Percentiles rank a stretch among this genome's conserved stretches.
Conservation (phyloP, 1,140 invertebrate species). For the Drosophila miranda region DNA sequence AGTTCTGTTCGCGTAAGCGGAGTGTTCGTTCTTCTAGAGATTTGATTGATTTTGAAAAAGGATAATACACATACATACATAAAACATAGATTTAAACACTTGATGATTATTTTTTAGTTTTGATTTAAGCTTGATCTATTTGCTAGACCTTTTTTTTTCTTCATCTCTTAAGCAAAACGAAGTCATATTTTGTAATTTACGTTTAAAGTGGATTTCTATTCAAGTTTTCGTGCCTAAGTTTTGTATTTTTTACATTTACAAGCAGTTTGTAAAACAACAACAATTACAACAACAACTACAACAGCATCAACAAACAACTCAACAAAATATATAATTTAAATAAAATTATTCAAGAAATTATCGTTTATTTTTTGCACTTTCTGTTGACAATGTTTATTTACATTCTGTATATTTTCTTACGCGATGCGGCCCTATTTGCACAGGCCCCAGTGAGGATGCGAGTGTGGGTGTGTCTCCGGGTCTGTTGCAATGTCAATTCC, state of each 20-base stretch:
- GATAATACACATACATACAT: constrained; percentile 1
- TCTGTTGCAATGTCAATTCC: constrained; percentile 67
- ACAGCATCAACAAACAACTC: constrained; percentile 64
- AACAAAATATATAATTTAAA: constrained; percentile 80
- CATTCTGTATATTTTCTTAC: constrained; percentile 20
- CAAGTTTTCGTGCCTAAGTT: constrained; percentile 59
- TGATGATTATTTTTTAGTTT: constrained; percentile 34
- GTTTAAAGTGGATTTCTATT: constrained; percentile 69
- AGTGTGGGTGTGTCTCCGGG: constrained; percentile 38
- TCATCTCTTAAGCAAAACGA: constrained; percentile 75
- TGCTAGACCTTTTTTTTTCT: constrained; percentile 59
- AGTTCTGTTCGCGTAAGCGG: constrained; percentile 12
- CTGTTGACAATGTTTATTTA: constrained; percentile 15
- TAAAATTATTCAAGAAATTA: constrained; percentile 67
- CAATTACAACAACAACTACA: constrained; percentile 25
- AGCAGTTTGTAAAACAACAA: constrained; percentile 69
- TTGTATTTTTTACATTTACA: constrained; percentile 69
- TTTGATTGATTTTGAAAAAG: not conserved
- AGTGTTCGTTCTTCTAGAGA: constrained; percentile 24
- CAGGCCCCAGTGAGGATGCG: constrained; percentile 7
- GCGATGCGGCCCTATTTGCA: constrained; percentile 2
- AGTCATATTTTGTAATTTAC: constrained; percentile 80
- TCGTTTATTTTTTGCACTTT: constrained; percentile 28
- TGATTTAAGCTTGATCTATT: constrained; percentile 46
- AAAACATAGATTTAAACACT: constrained; percentile 8